A percentile compares a stretch with the other conserved stretches of the same genome.
phyloP scores from a whole-genome alignment of 1,140 invertebrate genomes.

The Drosophila sucinea region DNA sequence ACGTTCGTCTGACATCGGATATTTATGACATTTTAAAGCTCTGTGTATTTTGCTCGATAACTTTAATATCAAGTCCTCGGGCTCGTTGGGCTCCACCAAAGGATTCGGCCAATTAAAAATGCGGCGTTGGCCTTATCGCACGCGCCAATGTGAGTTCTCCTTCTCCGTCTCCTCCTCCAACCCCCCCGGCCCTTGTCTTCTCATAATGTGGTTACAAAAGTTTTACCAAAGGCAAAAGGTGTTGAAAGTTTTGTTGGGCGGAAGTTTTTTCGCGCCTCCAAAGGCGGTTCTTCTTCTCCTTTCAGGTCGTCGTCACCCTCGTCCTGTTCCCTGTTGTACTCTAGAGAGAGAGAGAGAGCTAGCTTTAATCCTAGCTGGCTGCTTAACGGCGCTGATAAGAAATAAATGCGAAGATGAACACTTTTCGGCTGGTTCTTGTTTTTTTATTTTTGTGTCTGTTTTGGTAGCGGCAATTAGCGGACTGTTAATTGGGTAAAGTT shows the following conservation, averaged over 20 bases:
- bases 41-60: not conserved
- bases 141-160: slow-evolving; percentile 57
- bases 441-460: too few species aligned
- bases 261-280: slow-evolving; percentile 52
- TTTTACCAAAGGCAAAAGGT: slow-evolving; percentile 56
- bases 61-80: slow-evolving; percentile 40
- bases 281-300: slow-evolving; percentile 24
- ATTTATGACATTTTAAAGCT: slow-evolving; percentile 74
- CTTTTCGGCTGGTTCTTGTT: not conserved
- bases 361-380: slow-evolving; percentile 59
- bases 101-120: slow-evolving; percentile 73
- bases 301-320: not conserved
- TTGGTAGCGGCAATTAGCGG: not conserved
- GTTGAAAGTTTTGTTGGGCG: slow-evolving; percentile 62
- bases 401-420: slow-evolving; percentile 1
- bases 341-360: not conserved
- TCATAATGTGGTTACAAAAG: slow-evolving; percentile 56
- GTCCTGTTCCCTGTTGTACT: not conserved
- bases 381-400: slow-evolving; percentile 4
- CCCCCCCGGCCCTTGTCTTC: not conserved
- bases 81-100: slow-evolving; percentile 22
- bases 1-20: slow-evolving; percentile 40
- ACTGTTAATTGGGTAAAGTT: slow-evolving; percentile 38
- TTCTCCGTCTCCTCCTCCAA: not conserved
- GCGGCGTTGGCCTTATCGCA: slow-evolving; percentile 69